Evolutionary conservation across 1,140 invertebrate species (phyloP).

Genomic region (Melanaphis sacchari): DNA sequence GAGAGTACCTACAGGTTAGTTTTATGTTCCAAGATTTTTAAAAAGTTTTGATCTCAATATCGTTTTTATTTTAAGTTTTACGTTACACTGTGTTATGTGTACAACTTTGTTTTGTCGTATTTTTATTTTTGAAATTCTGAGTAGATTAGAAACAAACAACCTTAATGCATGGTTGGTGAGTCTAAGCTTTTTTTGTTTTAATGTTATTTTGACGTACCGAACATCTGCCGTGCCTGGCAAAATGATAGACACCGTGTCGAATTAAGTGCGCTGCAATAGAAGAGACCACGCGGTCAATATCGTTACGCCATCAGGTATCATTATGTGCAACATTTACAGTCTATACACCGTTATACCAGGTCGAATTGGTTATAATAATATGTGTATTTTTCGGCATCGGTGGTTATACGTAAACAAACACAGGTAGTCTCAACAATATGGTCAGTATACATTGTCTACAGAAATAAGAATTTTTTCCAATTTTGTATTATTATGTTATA

Average conservation of each 20-base stretch:
- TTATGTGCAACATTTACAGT: slow-evolving; percentile 1
- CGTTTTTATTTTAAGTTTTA: background rate
- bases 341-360: slow-evolving; percentile 21
- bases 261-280: background rate
- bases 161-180: background rate
- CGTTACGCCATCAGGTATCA: slow-evolving; percentile 13
- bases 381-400: slow-evolving; percentile 7
- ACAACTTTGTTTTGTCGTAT: background rate
- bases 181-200: background rate
- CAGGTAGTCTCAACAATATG: background rate
- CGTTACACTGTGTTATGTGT: background rate
- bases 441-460: background rate
- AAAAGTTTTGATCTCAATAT: background rate
- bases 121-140: background rate
- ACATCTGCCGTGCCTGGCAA: slow-evolving; percentile 23
- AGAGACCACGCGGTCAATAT: slow-evolving; percentile 2
- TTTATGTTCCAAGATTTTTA: background rate
- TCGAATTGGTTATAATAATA: background rate
- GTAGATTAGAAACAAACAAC: background rate
- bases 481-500: background rate
- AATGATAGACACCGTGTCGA: slow-evolving; percentile 34
- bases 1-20: background rate
- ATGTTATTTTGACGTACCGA: slow-evolving; percentile 7
- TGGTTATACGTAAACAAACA: background rate
- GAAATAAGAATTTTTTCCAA: background rate